These are phyloP conservation scores for Nicator chloris DNA, from an alignment of 2,113 vertebrate genomes.

Conservation along the genomic window DNA sequence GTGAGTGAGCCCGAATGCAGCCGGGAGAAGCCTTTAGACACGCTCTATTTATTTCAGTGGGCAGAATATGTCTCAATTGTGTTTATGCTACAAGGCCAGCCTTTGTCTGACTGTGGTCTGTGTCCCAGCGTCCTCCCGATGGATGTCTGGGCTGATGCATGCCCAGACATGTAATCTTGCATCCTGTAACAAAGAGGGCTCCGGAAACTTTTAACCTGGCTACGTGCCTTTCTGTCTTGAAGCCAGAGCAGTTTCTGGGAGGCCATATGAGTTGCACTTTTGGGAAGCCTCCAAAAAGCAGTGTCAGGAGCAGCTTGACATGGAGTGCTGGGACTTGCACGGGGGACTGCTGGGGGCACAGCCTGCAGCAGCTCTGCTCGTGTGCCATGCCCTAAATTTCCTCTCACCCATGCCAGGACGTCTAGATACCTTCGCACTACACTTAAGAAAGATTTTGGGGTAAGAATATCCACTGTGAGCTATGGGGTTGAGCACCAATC, in stretches of 20 bases:
- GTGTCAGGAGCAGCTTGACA: not conserved
- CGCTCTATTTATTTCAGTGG: not conserved
- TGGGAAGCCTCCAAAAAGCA: not conserved
- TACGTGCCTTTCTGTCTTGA: not conserved
- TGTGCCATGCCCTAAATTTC: not conserved
- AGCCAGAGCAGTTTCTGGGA: not conserved
- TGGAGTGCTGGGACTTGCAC: fast-evolving
- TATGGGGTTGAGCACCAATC: not conserved
- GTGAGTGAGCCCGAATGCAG: not conserved
- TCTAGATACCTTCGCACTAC: not conserved
- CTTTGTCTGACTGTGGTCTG: not conserved
- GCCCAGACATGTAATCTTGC: not conserved
- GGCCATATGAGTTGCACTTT: not conserved
- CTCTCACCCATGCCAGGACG: not conserved
- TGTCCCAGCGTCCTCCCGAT: fast-evolving
- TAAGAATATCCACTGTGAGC: not conserved
- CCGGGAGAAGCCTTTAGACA: slow-evolving; percentile 9
- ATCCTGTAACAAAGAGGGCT: not conserved
- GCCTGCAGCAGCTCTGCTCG: not conserved
- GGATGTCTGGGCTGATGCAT: not conserved
- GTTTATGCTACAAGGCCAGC: not conserved
- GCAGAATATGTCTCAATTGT: not conserved
- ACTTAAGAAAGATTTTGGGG: not conserved
- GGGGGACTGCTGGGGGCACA: not conserved
- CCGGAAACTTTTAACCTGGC: not conserved